Evolutionary conservation across 2,888 invertebrate genomes (phyloP).

Genomic region (Metopia argyrocephala): DNA sequence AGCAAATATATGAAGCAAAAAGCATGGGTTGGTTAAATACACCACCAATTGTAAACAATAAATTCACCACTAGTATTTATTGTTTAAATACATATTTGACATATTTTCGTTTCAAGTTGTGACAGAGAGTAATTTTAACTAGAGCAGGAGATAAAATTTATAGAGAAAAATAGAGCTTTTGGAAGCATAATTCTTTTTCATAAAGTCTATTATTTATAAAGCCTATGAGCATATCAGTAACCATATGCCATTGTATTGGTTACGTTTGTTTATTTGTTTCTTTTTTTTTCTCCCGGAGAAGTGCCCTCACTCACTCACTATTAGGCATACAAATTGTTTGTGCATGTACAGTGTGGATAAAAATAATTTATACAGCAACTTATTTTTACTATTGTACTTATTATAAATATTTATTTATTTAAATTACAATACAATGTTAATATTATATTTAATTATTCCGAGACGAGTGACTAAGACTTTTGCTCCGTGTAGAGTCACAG

Average conservation of each 20-base stretch:
- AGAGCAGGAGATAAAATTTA: constrained; percentile 13
- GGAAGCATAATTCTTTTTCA: not conserved
- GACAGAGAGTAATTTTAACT: not conserved
- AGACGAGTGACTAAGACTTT: no score
- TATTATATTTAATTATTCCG: no score
- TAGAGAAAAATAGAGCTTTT: not conserved
- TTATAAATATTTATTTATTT: no score
- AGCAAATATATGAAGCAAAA: not conserved
- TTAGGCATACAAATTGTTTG: not conserved
- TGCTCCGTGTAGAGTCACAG: no score
- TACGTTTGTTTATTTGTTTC: not conserved
- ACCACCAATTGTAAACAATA: not conserved
- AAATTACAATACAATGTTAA: no score
- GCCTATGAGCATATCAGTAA: not conserved
- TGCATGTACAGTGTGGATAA: not conserved
- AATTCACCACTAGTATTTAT: constrained; percentile 27
- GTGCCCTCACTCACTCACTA: not conserved
- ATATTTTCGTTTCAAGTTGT: constrained; percentile 24
- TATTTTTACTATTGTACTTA: no score
- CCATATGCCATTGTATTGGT: not conserved
- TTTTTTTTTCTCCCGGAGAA: not conserved
- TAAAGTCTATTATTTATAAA: not conserved
- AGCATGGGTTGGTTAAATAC: not conserved
- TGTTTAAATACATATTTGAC: constrained; percentile 36
- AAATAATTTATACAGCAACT: no score